Evolutionary conservation across 64 coral and sea anemone genomes (phyloP), one percentile per base, ranked within the genome.

Genomic region (Montipora cactus): DNA sequence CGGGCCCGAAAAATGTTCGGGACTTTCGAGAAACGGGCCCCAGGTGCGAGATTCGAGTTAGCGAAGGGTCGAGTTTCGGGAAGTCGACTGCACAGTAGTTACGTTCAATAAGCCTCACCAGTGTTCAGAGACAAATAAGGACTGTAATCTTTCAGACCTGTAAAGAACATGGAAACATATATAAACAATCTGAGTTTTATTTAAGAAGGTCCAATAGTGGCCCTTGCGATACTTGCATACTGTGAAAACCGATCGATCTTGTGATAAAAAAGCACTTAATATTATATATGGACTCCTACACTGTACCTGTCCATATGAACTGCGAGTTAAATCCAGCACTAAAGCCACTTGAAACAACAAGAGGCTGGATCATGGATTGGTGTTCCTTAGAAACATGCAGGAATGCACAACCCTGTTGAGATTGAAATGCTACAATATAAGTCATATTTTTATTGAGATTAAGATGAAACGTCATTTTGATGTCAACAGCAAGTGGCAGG

Each of bases 331-430:
- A 93, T 55, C 91, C 91, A 53, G 55, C 55, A 6, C 83, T 75
- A 93, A 93, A 93, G 14, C 91, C 91, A 79, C 83, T 76, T 67
- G 91, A 93, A 23, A 87, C 57, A 77, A 85, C 77, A 58, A 93
- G 74, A 68, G 81, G 75, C 13, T 55, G 77, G 2, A 93, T 87
- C 48, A 48, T 51, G 11, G 73, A 23, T 47, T 93, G 81, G 28
- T 93, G 82, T 7, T 93, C 5, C 62, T 93, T 87, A 50, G 78
- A 84, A 22, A 93, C 91, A 87, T 79, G 77, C 47, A 93, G 21
- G 20, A 85, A 84, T 11, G 49, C 82, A 58, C 82, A 87, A 11
- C 91, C 91, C 91, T 93, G 82, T 19, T 0, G n/a, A 59, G 6
- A 78, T 14, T 48, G 47, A 87, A 87, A 45, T 8, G 10, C 11